Conservation (phyloP, 2,888 invertebrate genomes). For the Alsophila aescularia region DNA sequence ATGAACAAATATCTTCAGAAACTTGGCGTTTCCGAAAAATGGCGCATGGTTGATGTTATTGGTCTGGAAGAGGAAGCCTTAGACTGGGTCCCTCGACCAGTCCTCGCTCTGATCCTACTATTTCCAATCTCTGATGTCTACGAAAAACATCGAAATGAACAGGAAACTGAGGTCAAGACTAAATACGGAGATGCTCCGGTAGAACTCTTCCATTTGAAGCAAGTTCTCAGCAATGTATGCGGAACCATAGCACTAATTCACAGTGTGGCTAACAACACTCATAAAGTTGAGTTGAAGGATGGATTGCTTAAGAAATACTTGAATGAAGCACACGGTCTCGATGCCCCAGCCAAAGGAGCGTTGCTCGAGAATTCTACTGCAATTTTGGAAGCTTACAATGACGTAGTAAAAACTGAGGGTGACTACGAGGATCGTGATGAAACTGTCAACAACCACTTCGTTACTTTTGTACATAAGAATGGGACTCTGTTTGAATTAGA, state of each 20-base stretch:
- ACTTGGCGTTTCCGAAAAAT: conserved; percentile 91
- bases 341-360: conserved; percentile 90
- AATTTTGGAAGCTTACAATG: conserved; percentile 91
- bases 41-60: conserved; percentile 95
- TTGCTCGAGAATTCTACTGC: conserved; percentile 88
- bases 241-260: conserved; percentile 98
- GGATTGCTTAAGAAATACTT: conserved; percentile 91
- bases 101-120: conserved; percentile 92
- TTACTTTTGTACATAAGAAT: conserved; percentile 92
- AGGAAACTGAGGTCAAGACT: conserved; percentile 85
- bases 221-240: conserved; percentile 96
- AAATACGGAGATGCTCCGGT: conserved; percentile 84
- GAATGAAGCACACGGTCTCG: conserved; percentile 86
- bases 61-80: conserved; percentile 94
- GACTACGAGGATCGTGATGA: conserved; percentile 88
- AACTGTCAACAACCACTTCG: conserved; percentile 93
- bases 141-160: conserved; percentile 86
- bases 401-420: conserved; percentile 91
- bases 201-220: conserved; percentile 93
- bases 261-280: conserved; percentile 94
- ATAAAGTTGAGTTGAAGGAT: conserved; percentile 86
- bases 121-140: conserved; percentile 93
- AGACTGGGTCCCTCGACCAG: conserved; percentile 93
- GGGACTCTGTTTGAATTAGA: conserved; percentile 93
- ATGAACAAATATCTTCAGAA: conserved; percentile 89